Percentiles rank a stretch among this genome's conserved stretches.
Evolutionary conservation across 2,797 vertebrate genomes (phyloP).

Genomic region (Notolabrus celidotus): DNA sequence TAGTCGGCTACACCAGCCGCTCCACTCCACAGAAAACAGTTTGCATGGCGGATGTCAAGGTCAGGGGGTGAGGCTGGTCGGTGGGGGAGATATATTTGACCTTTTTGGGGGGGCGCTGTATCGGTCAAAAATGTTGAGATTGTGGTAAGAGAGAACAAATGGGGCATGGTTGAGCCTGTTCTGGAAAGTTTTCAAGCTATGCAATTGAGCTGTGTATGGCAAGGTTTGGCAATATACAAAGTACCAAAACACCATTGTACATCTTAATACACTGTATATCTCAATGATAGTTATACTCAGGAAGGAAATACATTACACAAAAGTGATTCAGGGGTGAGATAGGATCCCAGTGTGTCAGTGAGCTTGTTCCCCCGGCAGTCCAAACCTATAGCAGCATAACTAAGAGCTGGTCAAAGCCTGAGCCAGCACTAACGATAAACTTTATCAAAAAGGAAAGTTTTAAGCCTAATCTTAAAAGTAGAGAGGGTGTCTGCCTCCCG

Average conservation of each 20-base stretch:
- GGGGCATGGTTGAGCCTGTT: not conserved
- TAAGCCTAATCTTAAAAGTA: too few species aligned
- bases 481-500: too few species aligned
- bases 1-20: constrained; percentile 16
- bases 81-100: constrained; percentile 30
- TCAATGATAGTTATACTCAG: too few species aligned
- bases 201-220: not conserved
- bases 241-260: not conserved
- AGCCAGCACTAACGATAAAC: too few species aligned
- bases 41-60: constrained; percentile 17
- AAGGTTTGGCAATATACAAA: not conserved
- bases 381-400: too few species aligned
- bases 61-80: not conserved
- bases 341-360: too few species aligned
- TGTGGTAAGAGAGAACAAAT: constrained; percentile 3
- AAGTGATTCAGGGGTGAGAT: too few species aligned
- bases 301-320: too few species aligned
- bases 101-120: constrained; percentile 1
- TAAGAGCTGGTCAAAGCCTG: too few species aligned
- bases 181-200: not conserved
- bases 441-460: too few species aligned
- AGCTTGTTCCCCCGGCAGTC: too few species aligned
- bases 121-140: constrained; percentile 17
- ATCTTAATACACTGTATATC: too few species aligned
- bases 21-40: constrained; percentile 44